A percentile compares a stretch with the other conserved stretches of the same genome.
These are phyloP conservation scores for Leucozona laternaria DNA, from an alignment of 2,888 invertebrate species.

Conservation along the genomic window DNA sequence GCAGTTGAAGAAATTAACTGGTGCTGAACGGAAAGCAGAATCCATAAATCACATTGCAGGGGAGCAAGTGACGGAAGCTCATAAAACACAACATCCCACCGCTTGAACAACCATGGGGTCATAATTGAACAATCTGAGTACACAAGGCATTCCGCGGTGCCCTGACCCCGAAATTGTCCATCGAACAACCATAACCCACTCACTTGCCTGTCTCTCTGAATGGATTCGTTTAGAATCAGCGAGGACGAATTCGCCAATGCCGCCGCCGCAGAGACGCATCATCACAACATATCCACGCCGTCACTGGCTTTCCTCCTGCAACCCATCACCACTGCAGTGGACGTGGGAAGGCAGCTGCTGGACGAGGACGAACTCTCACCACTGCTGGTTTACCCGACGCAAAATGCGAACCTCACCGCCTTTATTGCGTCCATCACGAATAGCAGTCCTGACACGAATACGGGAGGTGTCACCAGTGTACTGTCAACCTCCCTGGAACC, in stretches of 20 bases:
- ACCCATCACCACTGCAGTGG: conserved; percentile 54
- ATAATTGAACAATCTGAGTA: conserved; percentile 36
- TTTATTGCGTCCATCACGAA: conserved; percentile 76
- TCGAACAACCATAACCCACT: conserved; percentile 8
- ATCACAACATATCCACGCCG: conserved; percentile 73
- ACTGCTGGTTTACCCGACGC: conserved; percentile 49
- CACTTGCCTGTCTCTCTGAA: conserved; percentile 61
- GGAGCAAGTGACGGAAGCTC: conserved; percentile 39
- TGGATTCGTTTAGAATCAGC: conserved; percentile 68
- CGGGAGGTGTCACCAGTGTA: conserved; percentile 59
- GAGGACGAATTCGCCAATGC: conserved; percentile 60
- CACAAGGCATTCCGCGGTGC: conserved; percentile 39
- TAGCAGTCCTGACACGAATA: conserved; percentile 68
- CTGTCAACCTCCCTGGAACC: conserved; percentile 55
- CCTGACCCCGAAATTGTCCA: conserved; percentile 38
- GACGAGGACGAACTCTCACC: conserved; percentile 64
- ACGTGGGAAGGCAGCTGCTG: conserved; percentile 54
- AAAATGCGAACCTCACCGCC: conserved; percentile 50
- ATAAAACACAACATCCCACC: conserved; percentile 70
- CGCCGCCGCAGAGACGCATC: conserved; percentile 75
- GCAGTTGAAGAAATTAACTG: conserved; percentile 50
- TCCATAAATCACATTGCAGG: conserved; percentile 55
- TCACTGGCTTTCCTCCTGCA: conserved; percentile 55
- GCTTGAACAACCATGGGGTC: conserved; percentile 53
- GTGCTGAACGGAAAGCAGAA: conserved; percentile 39